Conservation (phyloP, 2,113 vertebrate genomes). For the Chloropsis cyanopogon region DNA sequence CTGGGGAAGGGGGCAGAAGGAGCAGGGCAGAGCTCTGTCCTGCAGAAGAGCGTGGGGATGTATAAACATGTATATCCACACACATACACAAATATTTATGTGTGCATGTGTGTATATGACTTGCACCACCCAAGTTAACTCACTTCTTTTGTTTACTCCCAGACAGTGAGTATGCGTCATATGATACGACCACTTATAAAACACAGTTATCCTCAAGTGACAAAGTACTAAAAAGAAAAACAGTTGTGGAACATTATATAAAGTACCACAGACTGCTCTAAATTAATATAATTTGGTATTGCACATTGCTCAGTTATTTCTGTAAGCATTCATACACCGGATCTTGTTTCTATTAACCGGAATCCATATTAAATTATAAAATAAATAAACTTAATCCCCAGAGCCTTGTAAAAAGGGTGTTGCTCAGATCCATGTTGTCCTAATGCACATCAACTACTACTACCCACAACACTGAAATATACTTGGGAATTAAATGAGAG, state of each 20-base stretch:
- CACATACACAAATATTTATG: accelerated
- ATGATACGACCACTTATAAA: not conserved
- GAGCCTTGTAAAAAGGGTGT: not conserved
- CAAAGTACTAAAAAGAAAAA: not conserved
- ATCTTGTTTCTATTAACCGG: not conserved
- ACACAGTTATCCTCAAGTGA: not conserved
- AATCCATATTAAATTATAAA: not conserved
- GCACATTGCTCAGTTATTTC: not conserved
- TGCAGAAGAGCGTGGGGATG: not conserved
- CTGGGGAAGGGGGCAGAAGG: not conserved
- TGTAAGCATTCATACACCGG: not conserved
- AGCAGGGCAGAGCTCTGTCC: not conserved
- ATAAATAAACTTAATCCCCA: not conserved
- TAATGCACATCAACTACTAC: not conserved
- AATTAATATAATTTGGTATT: not conserved
- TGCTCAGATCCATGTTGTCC: not conserved
- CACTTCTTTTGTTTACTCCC: not conserved
- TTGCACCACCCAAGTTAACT: not conserved
- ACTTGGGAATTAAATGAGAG: not conserved
- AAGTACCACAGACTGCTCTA: not conserved
- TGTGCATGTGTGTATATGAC: accelerated
- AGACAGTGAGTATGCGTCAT: not conserved
- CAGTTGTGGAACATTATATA: not conserved
- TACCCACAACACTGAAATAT: not conserved
- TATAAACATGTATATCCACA: not conserved